phyloP scores from a whole-genome alignment of 2,888 invertebrate genomes.

The Pasiphila rectangulata region DNA sequence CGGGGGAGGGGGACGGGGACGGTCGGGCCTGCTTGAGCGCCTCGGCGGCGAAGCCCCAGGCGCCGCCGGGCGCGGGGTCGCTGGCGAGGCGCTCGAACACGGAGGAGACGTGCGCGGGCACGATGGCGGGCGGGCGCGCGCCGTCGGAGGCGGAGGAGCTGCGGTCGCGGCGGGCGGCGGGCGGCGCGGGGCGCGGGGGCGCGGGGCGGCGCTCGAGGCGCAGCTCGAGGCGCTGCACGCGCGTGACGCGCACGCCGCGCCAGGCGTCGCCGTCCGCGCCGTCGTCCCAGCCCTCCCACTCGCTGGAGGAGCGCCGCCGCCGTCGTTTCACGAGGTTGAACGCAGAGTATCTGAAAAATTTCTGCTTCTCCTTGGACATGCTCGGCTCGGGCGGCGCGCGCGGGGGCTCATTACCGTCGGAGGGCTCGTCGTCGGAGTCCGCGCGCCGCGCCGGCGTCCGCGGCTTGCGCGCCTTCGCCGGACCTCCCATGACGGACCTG shows the following conservation, averaged over 20 bases:
- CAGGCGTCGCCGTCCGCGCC: constrained; percentile 29
- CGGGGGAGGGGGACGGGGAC: constrained; percentile 5
- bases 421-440: constrained; percentile 71
- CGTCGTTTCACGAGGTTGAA: constrained; percentile 85
- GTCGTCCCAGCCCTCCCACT: constrained; percentile 65
- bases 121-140: constrained; percentile 33
- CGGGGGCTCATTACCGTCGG: constrained; percentile 70
- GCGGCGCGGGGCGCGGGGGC: constrained; percentile 20
- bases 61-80: constrained; percentile 54
- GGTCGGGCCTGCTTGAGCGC: constrained; percentile 69
- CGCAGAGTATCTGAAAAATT: constrained; percentile 90
- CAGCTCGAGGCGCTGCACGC: constrained; percentile 64
- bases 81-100: constrained; percentile 66
- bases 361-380: constrained; percentile 93
- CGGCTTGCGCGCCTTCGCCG: constrained; percentile 54
- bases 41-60: constrained; percentile 83
- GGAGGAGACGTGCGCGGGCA: constrained; percentile 47
- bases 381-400: constrained; percentile 80
- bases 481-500: constrained; percentile 55
- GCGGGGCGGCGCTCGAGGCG: constrained; percentile 48
- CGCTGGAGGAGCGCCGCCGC: constrained; percentile 59
- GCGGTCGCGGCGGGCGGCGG: constrained; percentile 22
- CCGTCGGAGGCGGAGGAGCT: constrained; percentile 12
- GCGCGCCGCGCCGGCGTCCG: constrained; percentile 48
- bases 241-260: constrained; percentile 63